These are phyloP conservation scores for Lissocephala sabroskyi DNA, from an alignment of 2,888 invertebrate genomes.

Conservation along the genomic window DNA sequence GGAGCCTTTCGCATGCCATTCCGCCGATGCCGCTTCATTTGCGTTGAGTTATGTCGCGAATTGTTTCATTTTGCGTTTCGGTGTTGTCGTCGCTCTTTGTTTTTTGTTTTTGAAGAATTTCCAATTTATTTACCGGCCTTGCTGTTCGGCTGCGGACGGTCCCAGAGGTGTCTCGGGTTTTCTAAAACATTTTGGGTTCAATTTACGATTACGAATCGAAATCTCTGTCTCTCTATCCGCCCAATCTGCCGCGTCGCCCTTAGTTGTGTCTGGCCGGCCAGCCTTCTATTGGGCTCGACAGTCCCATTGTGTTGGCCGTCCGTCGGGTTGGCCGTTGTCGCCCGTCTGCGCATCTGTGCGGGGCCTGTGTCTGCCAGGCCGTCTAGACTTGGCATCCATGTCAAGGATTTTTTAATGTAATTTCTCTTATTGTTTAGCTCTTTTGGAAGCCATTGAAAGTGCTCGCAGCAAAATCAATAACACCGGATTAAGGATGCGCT, in stretches of 20 bases:
- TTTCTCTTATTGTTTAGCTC: conserved; percentile 45
- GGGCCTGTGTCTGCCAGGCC: conserved; percentile 16
- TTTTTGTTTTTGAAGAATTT: conserved; percentile 14
- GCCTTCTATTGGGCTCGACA: too few relatives aligned
- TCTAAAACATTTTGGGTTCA: conserved; percentile 12
- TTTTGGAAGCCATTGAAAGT: conserved; percentile 20
- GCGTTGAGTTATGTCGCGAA: conserved; percentile 39
- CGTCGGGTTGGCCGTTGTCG: not conserved
- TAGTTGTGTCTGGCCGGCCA: too few relatives aligned
- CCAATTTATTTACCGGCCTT: conserved; percentile 9
- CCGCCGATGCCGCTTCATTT: conserved; percentile 28
- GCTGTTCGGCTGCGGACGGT: conserved; percentile 22
- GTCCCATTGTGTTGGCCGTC: too few relatives aligned
- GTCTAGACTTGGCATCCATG: conserved; percentile 57
- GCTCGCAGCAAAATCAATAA: too few relatives aligned
- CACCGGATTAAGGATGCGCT: too few relatives aligned
- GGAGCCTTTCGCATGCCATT: conserved; percentile 10
- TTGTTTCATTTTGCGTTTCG: conserved; percentile 9
- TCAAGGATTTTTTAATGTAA: conserved; percentile 39
- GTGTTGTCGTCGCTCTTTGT: conserved; percentile 3
- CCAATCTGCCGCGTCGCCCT: too few relatives aligned
- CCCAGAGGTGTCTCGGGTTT: conserved; percentile 26
- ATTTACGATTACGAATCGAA: not conserved
- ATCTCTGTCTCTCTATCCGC: too few relatives aligned
- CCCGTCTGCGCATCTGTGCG: conserved; percentile 5